Conservation (phyloP, 2,888 invertebrate genomes). For the Ischnura elegans region DNA sequence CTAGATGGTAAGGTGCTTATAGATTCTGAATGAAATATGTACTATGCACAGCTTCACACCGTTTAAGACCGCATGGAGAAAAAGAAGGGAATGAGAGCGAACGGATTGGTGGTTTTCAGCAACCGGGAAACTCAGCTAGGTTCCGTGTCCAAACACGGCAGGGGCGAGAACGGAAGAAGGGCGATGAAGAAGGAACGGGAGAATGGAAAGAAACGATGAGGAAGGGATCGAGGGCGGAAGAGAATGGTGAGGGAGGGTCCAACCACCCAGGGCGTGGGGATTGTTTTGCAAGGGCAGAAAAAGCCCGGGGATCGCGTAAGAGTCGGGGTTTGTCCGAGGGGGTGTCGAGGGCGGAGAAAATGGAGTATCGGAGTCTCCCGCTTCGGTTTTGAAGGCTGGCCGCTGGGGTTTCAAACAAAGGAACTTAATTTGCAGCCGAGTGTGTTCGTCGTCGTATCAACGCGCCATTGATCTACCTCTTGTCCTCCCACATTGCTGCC, state of each 20-base stretch:
- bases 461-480: slow-evolving; percentile 49
- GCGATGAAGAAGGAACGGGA: not conserved
- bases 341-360: not conserved
- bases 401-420: slow-evolving; percentile 49
- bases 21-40: no score
- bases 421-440: slow-evolving; percentile 65
- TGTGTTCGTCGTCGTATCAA: slow-evolving; percentile 43
- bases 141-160: not conserved
- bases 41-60: no score
- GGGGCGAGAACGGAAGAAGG: not conserved
- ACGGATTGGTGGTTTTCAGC: not conserved
- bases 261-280: not conserved
- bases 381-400: slow-evolving; percentile 46
- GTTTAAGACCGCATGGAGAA: no score
- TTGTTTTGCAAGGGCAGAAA: not conserved
- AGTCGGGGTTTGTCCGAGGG: not conserved
- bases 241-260: no score
- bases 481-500: not conserved
- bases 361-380: not conserved
- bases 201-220: not conserved
- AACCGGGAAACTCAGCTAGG: not conserved
- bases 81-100: no score
- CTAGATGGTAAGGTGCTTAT: no score
- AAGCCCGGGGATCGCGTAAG: not conserved
- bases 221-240: not conserved